Evolutionary conservation across 2,888 invertebrate genomes (phyloP), one percentile per base, ranked within the genome.

Genomic region (Drosophila ustulata): DNA sequence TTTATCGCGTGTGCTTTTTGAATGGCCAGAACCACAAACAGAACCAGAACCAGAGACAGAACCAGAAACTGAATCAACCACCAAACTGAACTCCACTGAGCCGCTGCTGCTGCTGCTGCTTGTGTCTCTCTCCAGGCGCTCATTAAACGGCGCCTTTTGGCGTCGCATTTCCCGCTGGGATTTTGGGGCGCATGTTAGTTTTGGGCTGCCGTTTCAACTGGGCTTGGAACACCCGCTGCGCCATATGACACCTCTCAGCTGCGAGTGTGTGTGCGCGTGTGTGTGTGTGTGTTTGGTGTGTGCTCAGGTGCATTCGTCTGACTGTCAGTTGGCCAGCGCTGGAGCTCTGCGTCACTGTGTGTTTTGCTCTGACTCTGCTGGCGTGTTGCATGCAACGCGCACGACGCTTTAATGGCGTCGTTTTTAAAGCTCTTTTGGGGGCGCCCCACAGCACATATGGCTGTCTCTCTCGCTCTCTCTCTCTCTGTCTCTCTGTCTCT

Each of bases 81-180:
- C 66, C 57, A 41, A 37, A 56, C 47, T 43, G 43, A 39, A n/a
- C 26, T 26, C 26, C 28, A 46, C 25, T 37, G 43, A 43, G 46
- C 51, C 26, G 46, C 45, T 37, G 50, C 9, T 8, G 18, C 18
- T 18, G 18, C 18, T 18, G 18, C 18, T 18, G 18, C 18, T 18
- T 18, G 51, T 63, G 62, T 61, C 63, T 47, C 82, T 83, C 87
- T 82, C 82, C 85, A 71, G 82, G 84, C 80, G 85, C 82, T 81
- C 82, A 82, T 87, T 87, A 82, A 78, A 75, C 75, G 80, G 68
- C 82, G 80, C 81, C 80, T 75, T 81, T 84, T 86, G 83, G 63
- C 73, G 64, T 70, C 67, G 67, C 74, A 75, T 77, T 77, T 76
- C 87, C 89, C 89, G 82, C 89, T 89, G 88, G 89, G 89, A 88